Conservation (phyloP, 2,888 invertebrate species). For the Luperina nickerlii region DNA sequence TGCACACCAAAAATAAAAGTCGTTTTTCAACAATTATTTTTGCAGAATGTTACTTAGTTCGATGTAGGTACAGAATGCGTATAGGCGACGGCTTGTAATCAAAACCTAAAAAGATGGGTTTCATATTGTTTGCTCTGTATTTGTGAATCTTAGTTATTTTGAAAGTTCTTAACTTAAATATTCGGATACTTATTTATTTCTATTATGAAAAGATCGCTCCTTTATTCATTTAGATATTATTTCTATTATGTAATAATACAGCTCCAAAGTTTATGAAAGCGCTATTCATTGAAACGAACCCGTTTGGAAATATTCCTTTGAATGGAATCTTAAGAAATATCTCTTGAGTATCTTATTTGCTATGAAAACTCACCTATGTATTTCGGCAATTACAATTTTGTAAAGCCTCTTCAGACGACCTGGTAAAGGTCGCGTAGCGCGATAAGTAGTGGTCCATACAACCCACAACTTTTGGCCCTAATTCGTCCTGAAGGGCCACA, state of each 20-base stretch:
- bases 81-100: background rate
- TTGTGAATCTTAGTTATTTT: constrained; percentile 14
- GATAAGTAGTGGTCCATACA: constrained; percentile 3
- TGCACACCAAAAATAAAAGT: background rate
- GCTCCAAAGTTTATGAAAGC: constrained; percentile 43
- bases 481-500: constrained; percentile 28
- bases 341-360: constrained; percentile 27
- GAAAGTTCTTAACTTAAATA: constrained; percentile 26
- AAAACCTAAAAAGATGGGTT: background rate
- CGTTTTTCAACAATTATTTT: background rate
- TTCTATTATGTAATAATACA: constrained; percentile 25
- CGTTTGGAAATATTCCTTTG: constrained; percentile 45
- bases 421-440: background rate
- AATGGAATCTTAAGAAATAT: constrained; percentile 35
- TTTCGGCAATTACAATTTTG: constrained; percentile 22
- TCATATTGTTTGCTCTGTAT: background rate
- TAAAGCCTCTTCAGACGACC: background rate
- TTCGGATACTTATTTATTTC: constrained; percentile 24
- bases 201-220: constrained; percentile 2
- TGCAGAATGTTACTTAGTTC: background rate
- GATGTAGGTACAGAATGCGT: background rate
- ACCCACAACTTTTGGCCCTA: constrained; percentile 5
- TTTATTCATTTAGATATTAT: constrained; percentile 30
- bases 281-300: constrained; percentile 43
- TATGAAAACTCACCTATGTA: constrained; percentile 19